These are phyloP conservation scores for Sycophaga agraensis DNA, from an alignment of 1,140 invertebrate species.

Conservation along the genomic window DNA sequence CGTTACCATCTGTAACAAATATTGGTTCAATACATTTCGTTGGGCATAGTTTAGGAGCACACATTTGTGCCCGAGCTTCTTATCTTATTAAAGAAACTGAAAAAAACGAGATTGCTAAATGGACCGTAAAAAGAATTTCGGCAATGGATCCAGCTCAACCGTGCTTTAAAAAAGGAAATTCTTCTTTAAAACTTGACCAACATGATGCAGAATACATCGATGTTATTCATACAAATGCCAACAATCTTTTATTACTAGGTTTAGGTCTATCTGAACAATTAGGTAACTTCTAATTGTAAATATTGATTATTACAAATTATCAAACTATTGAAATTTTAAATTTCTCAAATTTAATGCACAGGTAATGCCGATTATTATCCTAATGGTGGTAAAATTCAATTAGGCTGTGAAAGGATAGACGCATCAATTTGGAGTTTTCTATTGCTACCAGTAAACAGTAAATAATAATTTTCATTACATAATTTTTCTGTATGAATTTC, in stretches of 20 bases:
- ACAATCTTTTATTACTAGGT: constrained; percentile 55
- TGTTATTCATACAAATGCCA: constrained; percentile 68
- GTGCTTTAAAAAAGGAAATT: constrained; percentile 59
- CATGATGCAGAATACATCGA: constrained; percentile 68
- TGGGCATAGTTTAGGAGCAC: constrained; percentile 67
- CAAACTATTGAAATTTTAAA: no score
- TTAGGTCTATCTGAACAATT: constrained; percentile 60
- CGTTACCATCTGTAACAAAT: neutral
- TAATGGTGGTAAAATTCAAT: constrained; percentile 65
- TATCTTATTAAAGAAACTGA: constrained; percentile 57
- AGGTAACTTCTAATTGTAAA: constrained; percentile 53
- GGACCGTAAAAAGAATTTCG: constrained; percentile 50
- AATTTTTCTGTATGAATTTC: no score
- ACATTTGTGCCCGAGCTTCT: constrained; percentile 60
- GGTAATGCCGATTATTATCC: constrained; percentile 71
- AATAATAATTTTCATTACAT: neutral
- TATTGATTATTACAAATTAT: no score
- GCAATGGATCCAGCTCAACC: constrained; percentile 68
- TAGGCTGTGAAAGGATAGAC: constrained; percentile 50
- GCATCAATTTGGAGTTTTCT: neutral
- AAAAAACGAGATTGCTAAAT: constrained; percentile 32
- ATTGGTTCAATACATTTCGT: constrained; percentile 57
- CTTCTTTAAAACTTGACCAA: constrained; percentile 57
- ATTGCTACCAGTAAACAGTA: neutral
- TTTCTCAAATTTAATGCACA: constrained; percentile 29